Evolutionary conservation across 2,113 vertebrate genomes (phyloP), one percentile per base, ranked within the genome.

Genomic region (Orientallactaga bullata): DNA sequence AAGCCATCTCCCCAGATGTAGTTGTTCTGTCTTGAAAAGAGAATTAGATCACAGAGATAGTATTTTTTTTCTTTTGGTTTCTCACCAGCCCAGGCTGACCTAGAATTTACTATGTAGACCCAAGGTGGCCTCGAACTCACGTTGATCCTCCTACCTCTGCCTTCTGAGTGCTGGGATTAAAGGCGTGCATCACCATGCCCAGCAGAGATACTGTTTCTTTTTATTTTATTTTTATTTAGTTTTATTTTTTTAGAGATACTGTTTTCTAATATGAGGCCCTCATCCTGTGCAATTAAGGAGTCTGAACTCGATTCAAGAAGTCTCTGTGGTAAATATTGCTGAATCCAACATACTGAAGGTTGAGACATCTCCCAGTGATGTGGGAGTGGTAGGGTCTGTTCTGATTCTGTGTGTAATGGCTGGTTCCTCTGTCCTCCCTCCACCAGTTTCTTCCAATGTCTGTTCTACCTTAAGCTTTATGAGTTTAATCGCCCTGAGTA

Each of bases 1-100:
- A 13, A 7, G 3, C 55, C 55, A 55, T 55, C 10, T 55, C 10
- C 55, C 55, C 55, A 55, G 55, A 55, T 55, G 15, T 16, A 55
- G 55, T 55, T 71, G 47, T 90, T 92, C 21, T 81, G 7, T 73
- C n/a, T 90, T 78, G 28, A 93, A 93, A 86, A 65, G 51, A 78
- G 65, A 65, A 83, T 79, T 65, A 65, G 26, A 61, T 35, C 60
- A 74, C 61, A 87, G 63, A 85, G 66, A 42, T 72, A n/a, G 58
- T 37, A 26, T 93, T 87, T 79, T 47, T 47, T 47, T 47, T 47
- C 42, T 47, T 47, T 47, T 47, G 42, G 42, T 47, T 47, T 47
- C 42, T 47, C 42, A 47, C 42, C 8, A 47, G 42, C 42, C 42
- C 42, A 47, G 42, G 42, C 42, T 47, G 42, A 47, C 42, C 42